phyloP scores from a whole-genome alignment of 2,888 invertebrate genomes.

The Lasioglossum vierecki region DNA sequence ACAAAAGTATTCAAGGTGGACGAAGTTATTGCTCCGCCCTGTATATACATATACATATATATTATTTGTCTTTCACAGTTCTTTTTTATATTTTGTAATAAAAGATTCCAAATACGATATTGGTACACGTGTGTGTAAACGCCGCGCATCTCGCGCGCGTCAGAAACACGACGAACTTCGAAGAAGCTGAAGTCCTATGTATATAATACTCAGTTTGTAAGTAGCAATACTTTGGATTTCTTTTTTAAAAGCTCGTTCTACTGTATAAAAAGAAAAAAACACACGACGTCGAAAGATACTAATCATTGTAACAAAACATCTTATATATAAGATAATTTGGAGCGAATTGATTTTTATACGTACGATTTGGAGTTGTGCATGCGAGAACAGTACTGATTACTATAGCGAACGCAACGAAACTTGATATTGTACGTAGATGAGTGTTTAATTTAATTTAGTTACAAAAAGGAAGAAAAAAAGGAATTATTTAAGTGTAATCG shows the following conservation, averaged over 20 bases:
- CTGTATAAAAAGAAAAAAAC: background rate
- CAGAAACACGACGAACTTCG: background rate
- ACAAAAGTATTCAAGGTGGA: background rate
- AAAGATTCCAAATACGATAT: slow-evolving; percentile 29
- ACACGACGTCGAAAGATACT: background rate
- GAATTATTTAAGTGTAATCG: slow-evolving; percentile 1
- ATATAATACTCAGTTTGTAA: slow-evolving; percentile 52
- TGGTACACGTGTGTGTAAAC: background rate
- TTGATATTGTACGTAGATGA: slow-evolving; percentile 8
- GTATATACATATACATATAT: background rate
- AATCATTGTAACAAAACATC: slow-evolving; percentile 17
- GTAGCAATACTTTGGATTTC: slow-evolving; percentile 43
- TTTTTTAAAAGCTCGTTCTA: slow-evolving; percentile 31
- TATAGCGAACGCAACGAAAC: slow-evolving; percentile 9
- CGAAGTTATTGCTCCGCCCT: background rate
- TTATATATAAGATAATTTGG: background rate
- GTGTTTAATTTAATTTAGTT: slow-evolving; percentile 40
- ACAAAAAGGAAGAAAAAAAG: background rate
- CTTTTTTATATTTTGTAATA: slow-evolving; percentile 53
- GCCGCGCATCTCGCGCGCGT: background rate
- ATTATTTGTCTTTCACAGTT: slow-evolving; percentile 2
- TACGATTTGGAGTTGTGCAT: slow-evolving; percentile 14
- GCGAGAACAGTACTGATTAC: slow-evolving; percentile 37
- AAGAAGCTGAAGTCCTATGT: slow-evolving; percentile 25
- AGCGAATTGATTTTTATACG: slow-evolving; percentile 31